phyloP scores from a whole-genome alignment of 2,888 invertebrate species.

The Meteorus colon region DNA sequence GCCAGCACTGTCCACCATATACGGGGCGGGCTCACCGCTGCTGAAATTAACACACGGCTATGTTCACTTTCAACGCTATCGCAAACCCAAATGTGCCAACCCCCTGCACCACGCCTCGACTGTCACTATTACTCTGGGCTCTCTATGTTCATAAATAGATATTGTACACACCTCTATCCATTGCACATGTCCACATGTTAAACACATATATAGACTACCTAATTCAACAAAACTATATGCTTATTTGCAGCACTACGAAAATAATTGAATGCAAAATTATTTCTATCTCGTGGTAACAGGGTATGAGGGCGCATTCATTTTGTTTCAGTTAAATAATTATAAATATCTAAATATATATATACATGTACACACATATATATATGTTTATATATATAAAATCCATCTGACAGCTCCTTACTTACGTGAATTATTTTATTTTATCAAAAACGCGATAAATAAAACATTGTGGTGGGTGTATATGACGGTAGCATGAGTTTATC shows the following conservation, averaged over 20 bases:
- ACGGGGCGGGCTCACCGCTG: conserved; percentile 73
- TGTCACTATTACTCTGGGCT: conserved; percentile 37
- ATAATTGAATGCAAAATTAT: conserved; percentile 24
- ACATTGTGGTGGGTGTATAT: not conserved
- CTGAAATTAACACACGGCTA: conserved; percentile 64
- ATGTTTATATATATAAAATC: not conserved
- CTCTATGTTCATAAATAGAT: conserved; percentile 39
- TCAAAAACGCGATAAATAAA: not conserved
- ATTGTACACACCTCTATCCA: conserved; percentile 40
- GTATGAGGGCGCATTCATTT: conserved; percentile 52
- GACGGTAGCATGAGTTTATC: conserved; percentile 6
- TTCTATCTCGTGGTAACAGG: conserved; percentile 54
- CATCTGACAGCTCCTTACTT: not conserved
- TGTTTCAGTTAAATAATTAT: not conserved
- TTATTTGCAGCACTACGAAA: conserved; percentile 27
- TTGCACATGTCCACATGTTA: conserved; percentile 33
- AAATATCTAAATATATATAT: conserved; percentile 7
- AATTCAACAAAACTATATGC: conserved; percentile 41
- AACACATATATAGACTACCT: conserved; percentile 37
- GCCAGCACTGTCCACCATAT: conserved; percentile 75
- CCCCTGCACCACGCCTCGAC: conserved; percentile 52
- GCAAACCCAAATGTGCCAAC: conserved; percentile 51
- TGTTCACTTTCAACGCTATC: conserved; percentile 63
- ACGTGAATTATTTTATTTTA: not conserved
- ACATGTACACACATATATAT: too few relatives aligned